Base-by-base conservation (phyloP, 2,888 invertebrate species). In the Oligia latruncula region DNA sequence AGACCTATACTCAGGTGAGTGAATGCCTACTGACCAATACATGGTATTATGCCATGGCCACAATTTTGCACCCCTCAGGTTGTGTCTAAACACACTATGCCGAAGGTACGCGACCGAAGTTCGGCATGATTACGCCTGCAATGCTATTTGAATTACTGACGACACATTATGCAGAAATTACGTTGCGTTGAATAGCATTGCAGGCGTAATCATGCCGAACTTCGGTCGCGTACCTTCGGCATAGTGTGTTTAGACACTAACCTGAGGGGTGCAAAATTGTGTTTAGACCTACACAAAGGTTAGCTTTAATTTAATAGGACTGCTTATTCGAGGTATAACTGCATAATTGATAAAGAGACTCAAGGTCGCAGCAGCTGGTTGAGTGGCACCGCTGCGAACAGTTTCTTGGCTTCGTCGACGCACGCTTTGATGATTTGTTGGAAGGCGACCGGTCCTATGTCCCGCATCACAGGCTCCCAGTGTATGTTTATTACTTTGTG, bases 381-480 rank as follows among this genome's bases (percentile, higher is more conserved):
- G 29, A 93, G 92, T 3, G 97, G 95, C 20, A 96, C 93, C n/a
- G 91, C 94, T 0, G 94, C 94, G 89, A 96, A 97, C 9, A 97
- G 94, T 91, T 96, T 96, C 90, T 96, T 95, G 84, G 93, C 90
- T 84, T 96, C 95, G 83, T 95, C 92, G 82, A 97, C 95, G 88
- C 97, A 97, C 15, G 96, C 95, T 87, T 92, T 91, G 89, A 97
- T 96, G 91, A 97, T 96, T 85, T 96, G 95, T 84, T 95, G 92
- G 91, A 97, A 96, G 89, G 96, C 96, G 58, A 92, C 92, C 4
- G 96, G 96, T 23, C 96, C 97, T 82, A 97, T 95, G 90, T 97
- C 97, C n/a, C 93, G 90, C 87, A 97, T 96, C 90, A 97, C 96
- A 52, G 95, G 92, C 91, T 96, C 96, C 97, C 97, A 97, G 91